Evolutionary conservation across 2,888 invertebrate genomes (phyloP).

Genomic region (Oithona nana): DNA sequence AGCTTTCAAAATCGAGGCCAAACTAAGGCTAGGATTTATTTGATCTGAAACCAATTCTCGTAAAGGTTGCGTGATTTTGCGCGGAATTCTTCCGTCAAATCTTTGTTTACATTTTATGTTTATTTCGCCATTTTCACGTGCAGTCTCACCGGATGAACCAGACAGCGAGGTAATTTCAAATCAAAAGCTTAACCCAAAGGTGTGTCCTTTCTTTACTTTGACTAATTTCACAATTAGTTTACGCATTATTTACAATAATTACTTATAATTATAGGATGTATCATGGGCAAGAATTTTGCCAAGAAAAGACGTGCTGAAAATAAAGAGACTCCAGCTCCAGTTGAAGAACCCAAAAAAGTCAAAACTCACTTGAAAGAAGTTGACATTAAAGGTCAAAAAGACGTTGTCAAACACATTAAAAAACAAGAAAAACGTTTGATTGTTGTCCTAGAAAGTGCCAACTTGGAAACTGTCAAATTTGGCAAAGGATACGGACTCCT

Average conservation of each 20-base stretch:
- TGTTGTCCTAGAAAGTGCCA: slow-evolving; percentile 78
- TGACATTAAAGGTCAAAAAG: neutral
- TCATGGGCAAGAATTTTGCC: slow-evolving; percentile 1
- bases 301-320: neutral
- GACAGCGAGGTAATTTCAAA: neutral
- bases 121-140: neutral
- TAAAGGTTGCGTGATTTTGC: neutral
- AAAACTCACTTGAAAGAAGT: neutral
- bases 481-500: slow-evolving; percentile 7
- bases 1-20: too few species aligned
- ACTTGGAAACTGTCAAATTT: slow-evolving; percentile 76
- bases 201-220: too few species aligned
- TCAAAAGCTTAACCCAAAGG: neutral
- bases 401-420: neutral
- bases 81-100: neutral
- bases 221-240: neutral
- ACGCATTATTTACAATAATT: too few species aligned
- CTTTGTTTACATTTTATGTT: neutral
- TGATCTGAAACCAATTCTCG: too few species aligned
- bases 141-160: neutral
- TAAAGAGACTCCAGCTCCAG: neutral
- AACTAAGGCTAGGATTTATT: too few species aligned
- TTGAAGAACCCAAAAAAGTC: neutral
- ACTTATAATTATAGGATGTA: neutral
- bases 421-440: slow-evolving; percentile 50